A percentile compares a stretch with the other conserved stretches of the same genome.
phyloP scores from a whole-genome alignment of 1,140 invertebrate species.

The Heliconius nattereri region DNA sequence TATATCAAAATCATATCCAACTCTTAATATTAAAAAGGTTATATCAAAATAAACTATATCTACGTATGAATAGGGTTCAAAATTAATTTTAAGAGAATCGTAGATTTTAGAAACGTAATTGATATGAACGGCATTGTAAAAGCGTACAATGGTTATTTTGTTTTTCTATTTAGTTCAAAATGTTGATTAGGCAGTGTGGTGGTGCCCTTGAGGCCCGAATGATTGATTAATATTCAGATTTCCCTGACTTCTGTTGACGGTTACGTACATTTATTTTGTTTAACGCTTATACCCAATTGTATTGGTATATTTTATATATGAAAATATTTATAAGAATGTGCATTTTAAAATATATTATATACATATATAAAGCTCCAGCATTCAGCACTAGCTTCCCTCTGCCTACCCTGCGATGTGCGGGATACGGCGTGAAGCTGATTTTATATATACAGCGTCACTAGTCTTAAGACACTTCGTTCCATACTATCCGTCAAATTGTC shows the following conservation, averaged over 20 bases:
- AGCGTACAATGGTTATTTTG: slow-evolving; percentile 63
- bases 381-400: too few relatives aligned
- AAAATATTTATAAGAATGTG: too few relatives aligned
- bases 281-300: neutral
- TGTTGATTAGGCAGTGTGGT: slow-evolving; percentile 48
- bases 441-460: too few relatives aligned
- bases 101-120: slow-evolving; percentile 51
- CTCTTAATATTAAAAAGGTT: slow-evolving; percentile 28
- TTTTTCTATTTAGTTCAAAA: slow-evolving; percentile 53
- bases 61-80: slow-evolving; percentile 26
- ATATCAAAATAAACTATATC: slow-evolving; percentile 30
- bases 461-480: too few relatives aligned
- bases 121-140: slow-evolving; percentile 63
- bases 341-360: neutral
- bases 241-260: slow-evolving; percentile 34
- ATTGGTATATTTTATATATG: neutral
- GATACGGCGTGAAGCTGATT: too few relatives aligned
- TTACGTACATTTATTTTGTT: neutral
- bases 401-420: too few relatives aligned
- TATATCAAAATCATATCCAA: slow-evolving; percentile 57
- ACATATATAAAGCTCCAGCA: too few relatives aligned
- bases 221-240: slow-evolving; percentile 58
- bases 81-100: neutral
- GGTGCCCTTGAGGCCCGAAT: slow-evolving; percentile 52
- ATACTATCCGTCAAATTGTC: too few relatives aligned